Percentiles rank a stretch among this genome's conserved stretches.
Conservation (phyloP, 2,888 invertebrate species). For the Geophilus truncorum region DNA sequence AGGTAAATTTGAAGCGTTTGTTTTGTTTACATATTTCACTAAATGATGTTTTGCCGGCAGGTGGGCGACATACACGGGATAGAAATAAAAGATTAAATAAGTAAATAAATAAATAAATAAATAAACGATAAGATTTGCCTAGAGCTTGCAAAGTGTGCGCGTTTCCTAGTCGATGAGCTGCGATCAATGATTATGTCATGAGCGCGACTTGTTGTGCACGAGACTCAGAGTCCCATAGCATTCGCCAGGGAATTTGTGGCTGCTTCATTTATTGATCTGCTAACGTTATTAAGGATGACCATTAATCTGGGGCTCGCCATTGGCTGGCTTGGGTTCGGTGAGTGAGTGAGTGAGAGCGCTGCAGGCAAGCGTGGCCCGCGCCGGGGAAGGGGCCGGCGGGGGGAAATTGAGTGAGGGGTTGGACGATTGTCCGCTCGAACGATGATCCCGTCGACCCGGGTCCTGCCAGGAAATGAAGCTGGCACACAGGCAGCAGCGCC, state of each 20-base stretch:
- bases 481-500: background rate
- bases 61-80: too few species aligned
- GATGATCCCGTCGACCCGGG: conserved; percentile 9
- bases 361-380: background rate
- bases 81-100: too few species aligned
- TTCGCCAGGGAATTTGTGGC: conserved; percentile 20
- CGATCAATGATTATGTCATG: conserved; percentile 21
- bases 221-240: background rate
- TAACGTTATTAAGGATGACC: conserved; percentile 27
- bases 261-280: conserved; percentile 27
- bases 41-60: too few species aligned
- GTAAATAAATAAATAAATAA: too few species aligned
- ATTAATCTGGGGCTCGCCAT: conserved; percentile 15
- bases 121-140: too few species aligned
- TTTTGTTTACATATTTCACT: too few species aligned
- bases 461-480: conserved; percentile 2
- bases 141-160: background rate
- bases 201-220: background rate
- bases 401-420: background rate
- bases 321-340: background rate
- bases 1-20: too few species aligned
- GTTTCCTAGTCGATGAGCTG: background rate
- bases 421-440: conserved; percentile 21
- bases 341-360: background rate
- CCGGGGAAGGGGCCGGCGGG: background rate